Evolutionary conservation across 35 echinoderm and acorn worm genomes (phyloP).

Genomic region (Strongylocentrotus purpuratus): DNA sequence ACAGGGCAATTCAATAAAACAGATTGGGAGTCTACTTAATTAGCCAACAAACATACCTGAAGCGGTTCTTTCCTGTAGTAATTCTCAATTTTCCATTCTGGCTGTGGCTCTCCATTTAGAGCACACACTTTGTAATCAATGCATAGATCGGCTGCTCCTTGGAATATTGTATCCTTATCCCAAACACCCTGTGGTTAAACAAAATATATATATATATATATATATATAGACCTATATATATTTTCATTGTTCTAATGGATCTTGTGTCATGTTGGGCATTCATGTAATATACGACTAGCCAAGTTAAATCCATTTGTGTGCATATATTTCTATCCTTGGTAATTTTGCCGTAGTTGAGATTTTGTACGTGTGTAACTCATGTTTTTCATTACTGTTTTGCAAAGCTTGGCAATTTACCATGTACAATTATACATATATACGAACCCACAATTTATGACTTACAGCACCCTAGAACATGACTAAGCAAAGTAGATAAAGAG

Average conservation of each 20-base stretch:
- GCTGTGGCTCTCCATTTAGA: constrained; percentile 7
- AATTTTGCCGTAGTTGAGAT: no score
- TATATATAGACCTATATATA: no score
- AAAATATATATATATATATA: constrained; percentile 1
- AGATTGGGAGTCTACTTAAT: no score
- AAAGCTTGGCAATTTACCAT: no score
- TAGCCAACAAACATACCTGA: not conserved
- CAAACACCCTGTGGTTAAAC: not conserved
- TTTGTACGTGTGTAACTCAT: no score
- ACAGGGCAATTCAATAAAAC: no score
- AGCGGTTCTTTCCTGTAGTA: not conserved
- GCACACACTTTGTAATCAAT: constrained; percentile 36
- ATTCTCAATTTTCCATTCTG: constrained; percentile 23
- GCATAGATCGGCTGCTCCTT: constrained; percentile 25
- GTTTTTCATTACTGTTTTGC: no score
- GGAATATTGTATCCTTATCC: constrained; percentile 19
- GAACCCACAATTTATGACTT: no score
- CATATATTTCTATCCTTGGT: no score
- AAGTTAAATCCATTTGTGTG: not conserved
- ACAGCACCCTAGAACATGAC: no score
- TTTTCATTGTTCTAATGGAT: not conserved
- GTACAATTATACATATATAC: no score
- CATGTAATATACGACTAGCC: not conserved
- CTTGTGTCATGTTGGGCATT: not conserved
- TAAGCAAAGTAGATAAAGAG: no score